phyloP scores from a whole-genome alignment of 2,888 invertebrate genomes.

The Unio pictorum region DNA sequence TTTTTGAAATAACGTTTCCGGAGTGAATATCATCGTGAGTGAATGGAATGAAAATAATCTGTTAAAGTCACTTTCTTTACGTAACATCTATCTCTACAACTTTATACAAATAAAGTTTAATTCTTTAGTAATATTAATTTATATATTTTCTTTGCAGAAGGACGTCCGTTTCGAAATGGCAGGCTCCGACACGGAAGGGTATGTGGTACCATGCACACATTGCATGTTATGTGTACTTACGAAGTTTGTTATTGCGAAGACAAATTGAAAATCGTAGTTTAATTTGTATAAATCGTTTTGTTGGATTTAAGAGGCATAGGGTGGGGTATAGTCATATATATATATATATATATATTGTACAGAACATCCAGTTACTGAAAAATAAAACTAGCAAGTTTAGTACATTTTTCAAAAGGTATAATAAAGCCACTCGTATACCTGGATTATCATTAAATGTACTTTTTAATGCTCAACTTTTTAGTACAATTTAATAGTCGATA shows the following conservation, averaged over 20 bases:
- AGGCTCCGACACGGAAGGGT: conserved; percentile 71
- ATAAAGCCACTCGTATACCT: too few species aligned
- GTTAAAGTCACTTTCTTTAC: background rate
- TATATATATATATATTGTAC: too few species aligned
- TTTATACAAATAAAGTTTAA: background rate
- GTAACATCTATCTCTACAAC: too few species aligned
- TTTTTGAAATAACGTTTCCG: conserved; percentile 3
- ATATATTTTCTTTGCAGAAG: conserved; percentile 47
- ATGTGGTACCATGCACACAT: conserved; percentile 24
- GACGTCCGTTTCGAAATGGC: conserved; percentile 62
- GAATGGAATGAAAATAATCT: background rate
- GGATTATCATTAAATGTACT: too few species aligned
- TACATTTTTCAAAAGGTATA: too few species aligned
- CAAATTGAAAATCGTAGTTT: background rate
- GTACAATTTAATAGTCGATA: too few species aligned
- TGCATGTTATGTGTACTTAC: background rate
- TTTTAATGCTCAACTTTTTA: too few species aligned
- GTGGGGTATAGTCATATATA: too few species aligned
- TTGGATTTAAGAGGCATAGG: too few species aligned
- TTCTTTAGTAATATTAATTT: background rate
- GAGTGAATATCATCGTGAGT: conserved; percentile 42
- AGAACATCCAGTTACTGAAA: too few species aligned
- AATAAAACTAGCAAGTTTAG: too few species aligned
- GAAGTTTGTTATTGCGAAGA: background rate
- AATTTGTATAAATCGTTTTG: too few species aligned